phyloP scores from a whole-genome alignment of 2,113 vertebrate genomes.

The Malaclemys terrapin region DNA sequence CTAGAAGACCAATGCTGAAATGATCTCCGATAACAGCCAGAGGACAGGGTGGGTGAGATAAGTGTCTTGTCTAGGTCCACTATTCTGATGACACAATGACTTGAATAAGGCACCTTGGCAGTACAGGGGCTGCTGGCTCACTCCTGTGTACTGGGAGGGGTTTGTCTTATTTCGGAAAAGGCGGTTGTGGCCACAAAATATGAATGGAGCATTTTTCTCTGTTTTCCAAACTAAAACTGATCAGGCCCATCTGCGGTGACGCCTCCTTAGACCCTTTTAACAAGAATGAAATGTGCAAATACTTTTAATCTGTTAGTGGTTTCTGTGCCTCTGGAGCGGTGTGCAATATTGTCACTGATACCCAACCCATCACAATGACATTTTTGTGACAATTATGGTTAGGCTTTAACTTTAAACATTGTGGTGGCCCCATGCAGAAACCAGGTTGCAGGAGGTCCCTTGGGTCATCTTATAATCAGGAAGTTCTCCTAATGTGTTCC shows the following conservation, averaged over 20 bases:
- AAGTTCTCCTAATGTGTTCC: not conserved
- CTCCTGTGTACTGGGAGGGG: not conserved
- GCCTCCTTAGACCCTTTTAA: not conserved
- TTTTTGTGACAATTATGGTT: not conserved
- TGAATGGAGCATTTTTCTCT: not conserved
- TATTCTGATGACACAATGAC: fast-evolving
- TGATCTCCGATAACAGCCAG: not conserved
- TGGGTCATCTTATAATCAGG: not conserved
- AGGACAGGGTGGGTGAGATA: not conserved
- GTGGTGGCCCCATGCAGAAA: not conserved
- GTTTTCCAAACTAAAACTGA: not conserved
- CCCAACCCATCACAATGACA: not conserved
- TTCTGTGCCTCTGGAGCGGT: not conserved
- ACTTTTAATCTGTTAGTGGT: not conserved
- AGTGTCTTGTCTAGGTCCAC: too few species aligned
- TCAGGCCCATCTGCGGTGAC: not conserved
- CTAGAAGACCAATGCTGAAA: fast-evolving
- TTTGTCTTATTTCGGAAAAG: fast-evolving
- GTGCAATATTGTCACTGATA: constrained; percentile 41
- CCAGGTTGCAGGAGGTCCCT: not conserved
- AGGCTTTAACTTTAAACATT: not conserved
- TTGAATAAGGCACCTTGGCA: not conserved
- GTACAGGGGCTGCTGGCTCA: fast-evolving
- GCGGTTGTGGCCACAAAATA: fast-evolving
- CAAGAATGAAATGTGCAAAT: not conserved